Evolutionary conservation across 2,888 invertebrate species (phyloP).

Genomic region (Leptopilina myrica): DNA sequence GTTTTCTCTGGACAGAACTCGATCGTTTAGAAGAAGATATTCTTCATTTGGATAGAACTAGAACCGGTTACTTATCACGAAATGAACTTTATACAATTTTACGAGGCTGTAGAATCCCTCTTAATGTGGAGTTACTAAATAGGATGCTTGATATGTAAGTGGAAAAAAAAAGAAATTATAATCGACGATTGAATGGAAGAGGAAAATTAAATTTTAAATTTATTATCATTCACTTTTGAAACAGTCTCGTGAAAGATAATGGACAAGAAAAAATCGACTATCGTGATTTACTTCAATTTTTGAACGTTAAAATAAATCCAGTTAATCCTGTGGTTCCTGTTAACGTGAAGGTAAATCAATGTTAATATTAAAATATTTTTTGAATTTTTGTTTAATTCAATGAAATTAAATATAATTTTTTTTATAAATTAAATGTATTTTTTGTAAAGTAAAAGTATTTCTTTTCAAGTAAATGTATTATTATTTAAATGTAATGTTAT

Average conservation of each 20-base stretch:
- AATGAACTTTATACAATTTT: slow-evolving; percentile 82
- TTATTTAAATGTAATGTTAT: no score
- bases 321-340: slow-evolving; percentile 77
- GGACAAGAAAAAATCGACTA: slow-evolving; percentile 81
- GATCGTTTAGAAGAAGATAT: slow-evolving; percentile 81
- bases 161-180: slow-evolving; percentile 21
- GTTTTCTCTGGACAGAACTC: slow-evolving; percentile 85
- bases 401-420: neutral
- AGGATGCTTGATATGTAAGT: slow-evolving; percentile 84
- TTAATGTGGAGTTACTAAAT: slow-evolving; percentile 83
- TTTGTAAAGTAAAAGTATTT: neutral
- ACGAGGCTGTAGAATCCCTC: slow-evolving; percentile 84
- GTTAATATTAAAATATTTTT: neutral
- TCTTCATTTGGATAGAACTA: slow-evolving; percentile 79
- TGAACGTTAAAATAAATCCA: slow-evolving; percentile 82
- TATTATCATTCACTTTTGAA: slow-evolving; percentile 27
- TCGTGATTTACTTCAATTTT: slow-evolving; percentile 83
- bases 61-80: slow-evolving; percentile 80
- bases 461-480: neutral
- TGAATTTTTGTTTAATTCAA: no score
- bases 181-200: neutral
- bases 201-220: slow-evolving; percentile 1
- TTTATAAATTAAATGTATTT: neutral
- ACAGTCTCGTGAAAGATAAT: slow-evolving; percentile 82
- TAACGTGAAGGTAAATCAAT: slow-evolving; percentile 76